Base-by-base conservation (phyloP, 2,888 invertebrate species). In the Tinea semifulvella region DNA sequence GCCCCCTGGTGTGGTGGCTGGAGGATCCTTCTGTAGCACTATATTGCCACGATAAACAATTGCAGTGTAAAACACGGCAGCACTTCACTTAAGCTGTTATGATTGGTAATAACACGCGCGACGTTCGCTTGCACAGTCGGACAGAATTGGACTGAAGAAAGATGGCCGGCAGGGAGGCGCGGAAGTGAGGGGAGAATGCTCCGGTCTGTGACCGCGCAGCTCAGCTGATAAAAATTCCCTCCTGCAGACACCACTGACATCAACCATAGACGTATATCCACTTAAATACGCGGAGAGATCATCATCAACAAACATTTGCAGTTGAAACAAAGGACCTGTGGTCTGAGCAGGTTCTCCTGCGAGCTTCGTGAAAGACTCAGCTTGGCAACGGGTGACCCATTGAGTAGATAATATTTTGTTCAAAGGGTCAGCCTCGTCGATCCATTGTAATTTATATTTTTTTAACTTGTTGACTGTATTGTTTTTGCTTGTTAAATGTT, bases 161-260 rank as follows among this genome's bases (percentile, higher is more conserved):
- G 40, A 40, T 40, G 40, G 40, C 40, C 36, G 13, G 10, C 10
- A 22, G 22, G 22, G 40, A 22, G 18, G 19, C 8, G 2, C 19
- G 39, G 39, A 39, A 19, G 22, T 13, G 40, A 20, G 40, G 40
- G 40, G 40, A 38, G 38, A n/a, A n/a, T n/a, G n/a, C n/a, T n/a
- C 38, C 20, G 22, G 25, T 25, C 40, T 13, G 22, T 20, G 22
- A 40, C 25, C 22, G 40, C 40, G 40, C 40, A 40, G 19, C 40
- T 40, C 40, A 40, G 40, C 40, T 40, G 40, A 40, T 40, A 40
- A 2, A 20, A 20, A 17, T 38, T 5, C 38, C 18, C 4, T 10
- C 38, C 8, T 38, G 20, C 38, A 17, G 31, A 31, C 31, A 13
- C n/a, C 31, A 13, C 31, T 26, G 26, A 6, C 10, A n/a, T 26